Conservation (phyloP, 2,113 vertebrate species). For the Empidonax traillii region DNA sequence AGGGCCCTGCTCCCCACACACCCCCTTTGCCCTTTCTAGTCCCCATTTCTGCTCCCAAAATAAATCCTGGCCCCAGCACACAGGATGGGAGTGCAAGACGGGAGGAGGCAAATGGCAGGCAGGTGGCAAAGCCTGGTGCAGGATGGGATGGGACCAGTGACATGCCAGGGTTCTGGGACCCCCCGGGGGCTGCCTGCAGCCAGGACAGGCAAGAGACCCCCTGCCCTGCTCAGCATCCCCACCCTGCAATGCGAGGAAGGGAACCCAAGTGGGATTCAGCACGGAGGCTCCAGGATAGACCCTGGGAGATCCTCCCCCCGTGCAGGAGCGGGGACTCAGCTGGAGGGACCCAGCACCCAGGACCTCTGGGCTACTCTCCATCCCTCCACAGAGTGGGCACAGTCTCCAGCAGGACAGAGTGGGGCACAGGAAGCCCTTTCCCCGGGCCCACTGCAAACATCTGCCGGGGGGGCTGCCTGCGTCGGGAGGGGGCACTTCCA, state of each 20-base stretch:
- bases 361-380: not conserved
- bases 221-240: not conserved
- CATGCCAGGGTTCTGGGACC: not conserved
- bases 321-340: fast-evolving
- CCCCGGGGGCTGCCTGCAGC: not conserved
- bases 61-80: not conserved
- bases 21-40: not conserved
- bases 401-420: not conserved
- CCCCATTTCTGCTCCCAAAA: not conserved
- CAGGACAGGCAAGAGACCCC: not conserved
- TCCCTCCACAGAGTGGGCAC: not conserved
- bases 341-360: not conserved
- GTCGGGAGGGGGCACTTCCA: not conserved
- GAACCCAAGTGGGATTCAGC: not conserved
- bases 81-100: fast-evolving
- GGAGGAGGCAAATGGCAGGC: not conserved
- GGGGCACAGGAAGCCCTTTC: not conserved
- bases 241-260: not conserved
- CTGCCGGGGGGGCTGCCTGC: not conserved
- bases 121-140: not conserved
- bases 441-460: slow-evolving; percentile 8
- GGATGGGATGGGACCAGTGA: not conserved
- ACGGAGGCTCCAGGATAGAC: fast-evolving
- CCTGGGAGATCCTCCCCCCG: fast-evolving
- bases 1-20: not conserved